Base-by-base conservation (phyloP, 2,113 vertebrate species). In the Cariama cristata region DNA sequence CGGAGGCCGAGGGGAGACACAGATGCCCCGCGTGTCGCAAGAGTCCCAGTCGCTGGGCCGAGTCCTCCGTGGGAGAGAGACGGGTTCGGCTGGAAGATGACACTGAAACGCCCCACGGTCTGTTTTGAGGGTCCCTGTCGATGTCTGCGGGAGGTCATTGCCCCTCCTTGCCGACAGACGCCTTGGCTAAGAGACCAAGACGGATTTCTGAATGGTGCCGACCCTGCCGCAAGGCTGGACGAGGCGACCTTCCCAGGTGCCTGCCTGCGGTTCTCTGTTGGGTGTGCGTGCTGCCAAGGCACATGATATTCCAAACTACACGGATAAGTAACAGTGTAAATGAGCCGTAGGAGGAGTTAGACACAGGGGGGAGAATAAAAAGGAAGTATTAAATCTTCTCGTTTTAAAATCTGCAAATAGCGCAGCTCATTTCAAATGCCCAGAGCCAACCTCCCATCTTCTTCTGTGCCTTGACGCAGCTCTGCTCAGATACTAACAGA, bases 71-170 rank as follows among this genome's bases (percentile, higher is more conserved):
- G 64, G 47, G 32, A 52, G 32, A 22, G 17, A n/a, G 14, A 13
- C 20, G 6, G 17, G 33, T 53, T 35, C 1, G 8, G 19, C 24
- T 30, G 40, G 33, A 16, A 17, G 24, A 3, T 4, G 10, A 22
- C 15, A 2, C 11, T 38, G 14, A 21, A 55, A 10, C 3, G 9
- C 35, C 3, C 8, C 35, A 1, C 2, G 8, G 49, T 26, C 42
- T 33, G 22, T 13, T 8, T 9, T 14, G 33, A 59, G 50, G 66
- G 66, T 45, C 32, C 27, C 35, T 20, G 16, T 12, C 23, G 73
- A 15, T 12, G 28, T 16, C 35, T 17, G 28, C 13, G 35, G 32
- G 44, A 44, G 35, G 64, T 9, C 2, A 6, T 38, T 5, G 11
- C 50, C 26, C 38, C 44, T 49, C 60, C 21, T 44, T 14, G n/a